phyloP scores from a whole-genome alignment of 2,888 invertebrate genomes.

The Rhimphoctona megacephalus region DNA sequence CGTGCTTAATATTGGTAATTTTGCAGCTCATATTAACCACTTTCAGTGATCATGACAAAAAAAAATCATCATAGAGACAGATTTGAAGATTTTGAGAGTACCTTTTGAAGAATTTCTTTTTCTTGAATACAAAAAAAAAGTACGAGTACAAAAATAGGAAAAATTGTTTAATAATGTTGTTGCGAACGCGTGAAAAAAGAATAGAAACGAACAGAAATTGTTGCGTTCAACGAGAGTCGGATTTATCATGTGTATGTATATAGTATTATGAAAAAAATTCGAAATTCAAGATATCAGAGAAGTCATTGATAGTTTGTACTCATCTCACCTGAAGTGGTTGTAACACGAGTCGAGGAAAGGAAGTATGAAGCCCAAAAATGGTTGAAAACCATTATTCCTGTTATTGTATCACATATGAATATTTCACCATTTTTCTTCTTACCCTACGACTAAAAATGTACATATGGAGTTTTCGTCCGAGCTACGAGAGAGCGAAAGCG shows the following conservation, averaged over 20 bases:
- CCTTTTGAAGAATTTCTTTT: background rate
- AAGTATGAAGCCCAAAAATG: conserved; percentile 17
- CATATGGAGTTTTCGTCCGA: conserved; percentile 18
- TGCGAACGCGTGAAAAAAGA: background rate
- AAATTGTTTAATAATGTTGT: background rate
- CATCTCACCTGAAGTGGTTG: background rate
- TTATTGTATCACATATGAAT: conserved; percentile 32
- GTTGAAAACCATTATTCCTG: background rate
- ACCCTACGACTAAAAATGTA: conserved; percentile 25
- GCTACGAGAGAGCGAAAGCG: conserved; percentile 6
- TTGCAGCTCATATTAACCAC: background rate
- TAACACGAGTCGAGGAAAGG: background rate
- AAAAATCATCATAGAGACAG: background rate
- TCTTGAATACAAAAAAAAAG: background rate
- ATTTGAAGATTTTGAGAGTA: background rate
- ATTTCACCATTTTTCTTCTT: background rate
- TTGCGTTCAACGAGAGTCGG: background rate
- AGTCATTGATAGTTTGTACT: background rate
- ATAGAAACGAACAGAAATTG: background rate
- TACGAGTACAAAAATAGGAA: background rate
- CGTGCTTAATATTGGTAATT: background rate
- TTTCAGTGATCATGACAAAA: background rate
- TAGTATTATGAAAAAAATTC: background rate
- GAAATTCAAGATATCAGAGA: background rate
- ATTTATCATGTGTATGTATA: background rate